Base-by-base conservation (phyloP, 1,140 invertebrate species). In the Sitophilus oryzae region DNA sequence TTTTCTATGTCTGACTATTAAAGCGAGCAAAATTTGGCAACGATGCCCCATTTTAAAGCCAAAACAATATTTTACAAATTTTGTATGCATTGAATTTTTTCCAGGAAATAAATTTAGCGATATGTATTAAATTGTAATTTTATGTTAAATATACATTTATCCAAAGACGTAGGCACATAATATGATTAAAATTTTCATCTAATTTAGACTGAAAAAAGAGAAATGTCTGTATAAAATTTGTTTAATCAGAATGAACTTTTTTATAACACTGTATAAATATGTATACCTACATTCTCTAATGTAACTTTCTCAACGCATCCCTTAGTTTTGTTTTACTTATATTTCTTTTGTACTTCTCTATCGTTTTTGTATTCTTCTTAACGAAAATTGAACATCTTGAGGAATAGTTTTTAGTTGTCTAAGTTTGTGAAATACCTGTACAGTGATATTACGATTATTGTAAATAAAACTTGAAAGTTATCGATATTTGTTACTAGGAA, bases 401-500 rank as follows among this genome's bases (percentile, higher is more conserved):
- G 44, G 23, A 15, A 20, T 23, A 46, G 25, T 30, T 30, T 30
- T 30, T 30, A 30, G 5, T 30, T 30, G 5, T 30, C 25, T 49
- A 25, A 43, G 37, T 56, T 50, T 14, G 41, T 37, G 40, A 52
- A 41, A 59, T 41, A 56, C 51, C 46, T 62, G 60, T 62, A 62
- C 60, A 62, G 60, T 62, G 60, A 60, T 63, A 62, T 60, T 61
- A 60, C 48, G 49, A 35, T 59, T 49, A 47, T 53, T 63, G 61
- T 63, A 63, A 54, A 63, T 63, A 60, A 21, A 60, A 60, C 58
- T 51, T 58, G 36, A 42, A 63, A 57, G 59, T 62, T 62, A 62
- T 62, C 58, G 53, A 58, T 65, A 65, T 65, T 65, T 65, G 63
- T 65, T 65, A 61, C 54, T 63, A 46, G 44, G 44, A 19, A 65